Conservation (phyloP, 2,113 vertebrate species). For the Gila orcuttii region DNA sequence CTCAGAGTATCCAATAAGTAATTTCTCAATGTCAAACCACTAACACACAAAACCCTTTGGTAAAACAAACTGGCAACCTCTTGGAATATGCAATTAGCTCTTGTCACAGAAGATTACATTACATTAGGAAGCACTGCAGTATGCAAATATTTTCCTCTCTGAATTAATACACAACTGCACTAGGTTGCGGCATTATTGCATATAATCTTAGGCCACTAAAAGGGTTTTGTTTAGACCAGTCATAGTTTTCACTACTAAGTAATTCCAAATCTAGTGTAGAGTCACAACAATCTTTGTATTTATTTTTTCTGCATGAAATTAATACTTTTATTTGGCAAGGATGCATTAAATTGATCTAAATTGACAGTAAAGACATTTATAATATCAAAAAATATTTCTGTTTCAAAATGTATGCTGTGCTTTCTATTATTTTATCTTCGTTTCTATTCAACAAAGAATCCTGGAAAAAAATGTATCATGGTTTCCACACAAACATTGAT, state of each 20-base stretch:
- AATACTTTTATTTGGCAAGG: not conserved
- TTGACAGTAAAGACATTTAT: not conserved
- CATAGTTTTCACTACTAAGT: too few relatives aligned
- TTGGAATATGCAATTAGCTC: slow-evolving; percentile 49
- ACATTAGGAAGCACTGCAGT: slow-evolving; percentile 25
- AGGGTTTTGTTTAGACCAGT: not conserved
- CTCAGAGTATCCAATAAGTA: slow-evolving; percentile 28
- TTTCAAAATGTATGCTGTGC: too few relatives aligned
- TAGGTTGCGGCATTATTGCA: not conserved
- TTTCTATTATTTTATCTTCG: too few relatives aligned
- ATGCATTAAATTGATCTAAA: not conserved
- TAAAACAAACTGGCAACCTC: slow-evolving; percentile 37
- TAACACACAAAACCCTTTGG: slow-evolving; percentile 32
- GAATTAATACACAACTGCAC: not conserved
- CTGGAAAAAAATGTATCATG: too few relatives aligned
- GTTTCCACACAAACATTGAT: too few relatives aligned
- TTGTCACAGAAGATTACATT: slow-evolving; percentile 41
- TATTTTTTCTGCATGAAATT: too few relatives aligned
- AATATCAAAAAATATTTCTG: too few relatives aligned
- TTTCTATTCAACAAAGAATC: too few relatives aligned
- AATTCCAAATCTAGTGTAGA: too few relatives aligned
- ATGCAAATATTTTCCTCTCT: not conserved
- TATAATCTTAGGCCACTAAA: not conserved
- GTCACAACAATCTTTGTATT: too few relatives aligned
- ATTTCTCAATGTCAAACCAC: slow-evolving; percentile 51